Evolutionary conservation across 2,888 invertebrate genomes (phyloP), one percentile per base, ranked within the genome.

Genomic region (Marronus borbonicus): DNA sequence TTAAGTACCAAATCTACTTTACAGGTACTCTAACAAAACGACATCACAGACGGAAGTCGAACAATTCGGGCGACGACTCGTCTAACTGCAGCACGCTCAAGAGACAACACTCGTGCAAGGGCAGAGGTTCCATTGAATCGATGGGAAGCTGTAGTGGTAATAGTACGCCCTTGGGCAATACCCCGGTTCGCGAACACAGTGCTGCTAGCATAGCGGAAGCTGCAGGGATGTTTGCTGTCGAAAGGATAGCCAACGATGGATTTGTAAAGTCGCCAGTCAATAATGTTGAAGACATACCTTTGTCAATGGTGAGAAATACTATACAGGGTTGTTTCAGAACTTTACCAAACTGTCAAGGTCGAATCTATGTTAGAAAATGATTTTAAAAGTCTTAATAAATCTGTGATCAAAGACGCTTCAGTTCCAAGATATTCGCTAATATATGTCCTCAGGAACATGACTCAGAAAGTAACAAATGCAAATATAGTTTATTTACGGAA

Each of bases 31-130:
- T 91, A 60, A 91, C 91, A 8, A 87, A 91, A 31, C 87, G 91
- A 8, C 91, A 91, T 80, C 91, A 90, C 83, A 87, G 91, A 39
- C 88, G 91, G 81, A 89, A 89, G 87, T 88, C 88, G 1, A 85
- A 83, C 68, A 86, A 85, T 81, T 86, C 87, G 28, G 86, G 86
- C 10, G 89, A 89, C 78, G 88, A 87, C 77, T 87, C 87, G 0
- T 88, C 88, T 0, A 87, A 89, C 87, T 52, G 89, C 86, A 91
- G 88, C 4, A 91, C 91, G 3, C 84, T 91, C 44, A 91, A 92
- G 85, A 88, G 95, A 82, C 90, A 95, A 90, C 90, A 93, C 88
- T 86, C 90, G 55, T 88, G 87, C 81, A 90, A 90, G 78, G 85
- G 89, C 60, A 88, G 90, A 81, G 90, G 90, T 17, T 86, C 88